These are phyloP conservation scores for Pseudomyrmex dendroicus DNA, from an alignment of 1,140 invertebrate species.

Conservation along the genomic window DNA sequence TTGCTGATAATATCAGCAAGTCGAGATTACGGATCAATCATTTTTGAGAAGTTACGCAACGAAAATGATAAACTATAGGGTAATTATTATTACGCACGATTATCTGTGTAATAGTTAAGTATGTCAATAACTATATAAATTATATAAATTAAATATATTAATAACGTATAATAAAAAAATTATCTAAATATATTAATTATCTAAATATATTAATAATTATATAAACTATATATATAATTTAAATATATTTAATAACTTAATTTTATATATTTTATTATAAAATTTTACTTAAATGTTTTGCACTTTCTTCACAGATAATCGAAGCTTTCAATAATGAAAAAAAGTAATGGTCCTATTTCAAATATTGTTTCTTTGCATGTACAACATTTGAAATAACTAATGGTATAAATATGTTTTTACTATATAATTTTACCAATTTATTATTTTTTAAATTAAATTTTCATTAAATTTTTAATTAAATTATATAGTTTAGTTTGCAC, in stretches of 20 bases:
- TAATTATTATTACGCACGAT: conserved; percentile 35
- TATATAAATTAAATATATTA: neutral
- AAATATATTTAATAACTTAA: neutral
- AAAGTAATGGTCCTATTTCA: neutral
- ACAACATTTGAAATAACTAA: neutral
- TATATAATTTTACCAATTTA: neutral
- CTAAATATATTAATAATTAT: neutral
- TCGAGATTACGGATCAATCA: conserved; percentile 85
- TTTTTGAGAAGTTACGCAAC: conserved; percentile 78
- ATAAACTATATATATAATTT: neutral
- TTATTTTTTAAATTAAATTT: neutral
- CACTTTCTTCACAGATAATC: too few relatives aligned
- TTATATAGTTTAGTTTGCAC: conserved; percentile 2
- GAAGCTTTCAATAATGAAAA: too few relatives aligned
- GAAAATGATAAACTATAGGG: conserved; percentile 33
- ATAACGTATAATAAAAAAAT: neutral
- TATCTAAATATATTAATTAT: too few relatives aligned
- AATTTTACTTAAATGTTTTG: too few relatives aligned
- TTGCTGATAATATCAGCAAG: conserved; percentile 88
- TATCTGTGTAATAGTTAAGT: neutral
- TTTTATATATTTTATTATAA: neutral
- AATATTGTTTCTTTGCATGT: neutral
- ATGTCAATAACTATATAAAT: neutral
- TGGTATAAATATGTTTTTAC: neutral
- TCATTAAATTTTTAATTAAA: conserved; percentile 7